phyloP scores from a whole-genome alignment of 2,113 vertebrate genomes.

The Lasiurus cinereus region DNA sequence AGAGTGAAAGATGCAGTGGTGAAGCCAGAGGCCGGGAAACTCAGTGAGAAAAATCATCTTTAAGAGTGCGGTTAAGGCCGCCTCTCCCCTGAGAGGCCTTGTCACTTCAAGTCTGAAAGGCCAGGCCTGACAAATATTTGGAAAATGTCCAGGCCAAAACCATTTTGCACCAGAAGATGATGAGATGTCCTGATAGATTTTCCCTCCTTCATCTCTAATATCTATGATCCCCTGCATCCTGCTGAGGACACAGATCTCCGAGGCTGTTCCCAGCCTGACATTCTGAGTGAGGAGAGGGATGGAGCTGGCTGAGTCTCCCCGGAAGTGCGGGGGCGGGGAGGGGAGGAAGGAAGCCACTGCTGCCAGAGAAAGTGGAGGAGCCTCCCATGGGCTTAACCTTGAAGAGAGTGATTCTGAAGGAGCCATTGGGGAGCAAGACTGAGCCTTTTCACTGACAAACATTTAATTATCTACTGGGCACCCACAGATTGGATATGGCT shows the following conservation, averaged over 20 bases:
- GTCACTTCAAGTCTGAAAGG: slow-evolving; percentile 67
- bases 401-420: not conserved
- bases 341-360: not conserved
- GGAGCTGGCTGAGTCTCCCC: not conserved
- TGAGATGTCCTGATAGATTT: slow-evolving; percentile 63
- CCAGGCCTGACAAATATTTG: slow-evolving; percentile 71
- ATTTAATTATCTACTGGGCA: not conserved
- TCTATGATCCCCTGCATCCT: slow-evolving; percentile 52
- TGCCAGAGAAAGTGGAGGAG: too few species aligned
- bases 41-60: slow-evolving; percentile 50
- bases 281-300: slow-evolving; percentile 4
- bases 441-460: not conserved
- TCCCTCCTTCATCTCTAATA: slow-evolving; percentile 49
- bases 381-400: not conserved
- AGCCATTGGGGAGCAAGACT: not conserved
- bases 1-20: slow-evolving; percentile 3
- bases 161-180: slow-evolving; percentile 64
- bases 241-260: slow-evolving; percentile 33
- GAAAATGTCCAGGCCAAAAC: slow-evolving; percentile 67
- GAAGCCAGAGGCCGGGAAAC: not conserved
- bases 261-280: not conserved
- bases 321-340: fast-evolving
- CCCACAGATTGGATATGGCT: not conserved
- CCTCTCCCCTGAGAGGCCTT: slow-evolving; percentile 58
- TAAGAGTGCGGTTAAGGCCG: not conserved